Evolutionary conservation across 2,797 vertebrate species (phyloP).

Genomic region (Danio choprae): DNA sequence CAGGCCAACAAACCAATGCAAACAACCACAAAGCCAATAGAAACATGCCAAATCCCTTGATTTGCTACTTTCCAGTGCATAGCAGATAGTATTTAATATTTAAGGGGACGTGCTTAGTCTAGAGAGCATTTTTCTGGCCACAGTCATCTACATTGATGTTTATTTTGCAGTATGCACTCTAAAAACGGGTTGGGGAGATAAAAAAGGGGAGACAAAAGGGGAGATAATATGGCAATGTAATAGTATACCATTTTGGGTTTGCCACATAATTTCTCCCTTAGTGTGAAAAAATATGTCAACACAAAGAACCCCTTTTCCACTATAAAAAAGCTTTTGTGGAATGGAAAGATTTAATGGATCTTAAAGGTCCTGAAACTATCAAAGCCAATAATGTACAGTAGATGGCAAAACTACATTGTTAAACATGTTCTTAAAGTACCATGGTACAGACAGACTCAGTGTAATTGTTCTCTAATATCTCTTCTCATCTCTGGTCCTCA

Average conservation of each 20-base stretch:
- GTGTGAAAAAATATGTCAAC: neutral
- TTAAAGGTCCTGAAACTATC: neutral
- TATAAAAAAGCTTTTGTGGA: neutral
- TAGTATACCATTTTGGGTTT: neutral
- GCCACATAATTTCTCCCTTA: neutral
- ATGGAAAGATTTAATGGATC: neutral
- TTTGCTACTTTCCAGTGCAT: no score
- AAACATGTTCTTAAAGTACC: neutral
- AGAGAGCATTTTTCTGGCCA: neutral
- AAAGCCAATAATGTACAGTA: neutral
- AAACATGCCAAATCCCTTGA: neutral
- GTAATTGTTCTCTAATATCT: neutral
- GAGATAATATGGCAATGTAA: neutral
- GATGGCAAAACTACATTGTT: neutral
- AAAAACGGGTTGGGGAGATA: neutral
- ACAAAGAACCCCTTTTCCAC: neutral
- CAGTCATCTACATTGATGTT: neutral
- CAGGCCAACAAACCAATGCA: constrained; percentile 6
- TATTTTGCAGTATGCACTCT: neutral
- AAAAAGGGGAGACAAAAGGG: neutral
- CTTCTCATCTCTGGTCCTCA: constrained; percentile 64
- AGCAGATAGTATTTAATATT: neutral
- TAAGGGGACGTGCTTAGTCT: neutral
- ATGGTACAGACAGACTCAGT: constrained; percentile 14
- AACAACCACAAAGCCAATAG: neutral